Evolutionary conservation across 2,797 vertebrate species (phyloP).

Genomic region (Pogoniulus pusillus): DNA sequence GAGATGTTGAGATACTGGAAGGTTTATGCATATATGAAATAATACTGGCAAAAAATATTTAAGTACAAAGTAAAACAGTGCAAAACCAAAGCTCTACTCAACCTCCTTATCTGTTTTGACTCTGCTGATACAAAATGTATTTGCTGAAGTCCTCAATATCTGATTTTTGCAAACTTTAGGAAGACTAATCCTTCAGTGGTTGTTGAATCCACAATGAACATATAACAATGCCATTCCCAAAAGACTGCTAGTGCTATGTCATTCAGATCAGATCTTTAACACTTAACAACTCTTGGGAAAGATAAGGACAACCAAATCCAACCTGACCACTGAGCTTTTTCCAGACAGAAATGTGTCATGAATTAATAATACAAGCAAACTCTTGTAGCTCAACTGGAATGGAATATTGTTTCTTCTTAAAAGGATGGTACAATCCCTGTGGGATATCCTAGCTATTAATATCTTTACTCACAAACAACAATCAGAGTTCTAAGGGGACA

Average conservation of each 20-base stretch:
- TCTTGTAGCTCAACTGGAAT: constrained; percentile 24
- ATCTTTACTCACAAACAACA: constrained; percentile 4
- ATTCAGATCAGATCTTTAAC: constrained; percentile 53
- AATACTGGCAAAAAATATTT: not conserved
- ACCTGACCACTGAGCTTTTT: not conserved
- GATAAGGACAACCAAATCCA: constrained; percentile 13
- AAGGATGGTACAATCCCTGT: constrained; percentile 6
- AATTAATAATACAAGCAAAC: constrained; percentile 58
- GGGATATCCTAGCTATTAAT: constrained; percentile 25
- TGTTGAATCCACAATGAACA: not conserved
- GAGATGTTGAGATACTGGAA: too few species aligned
- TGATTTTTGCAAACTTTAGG: not conserved
- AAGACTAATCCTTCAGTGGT: not conserved
- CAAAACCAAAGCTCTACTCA: not conserved
- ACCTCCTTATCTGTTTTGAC: not conserved
- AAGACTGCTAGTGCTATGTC: constrained; percentile 19
- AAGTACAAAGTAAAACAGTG: not conserved
- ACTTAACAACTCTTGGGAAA: constrained; percentile 41
- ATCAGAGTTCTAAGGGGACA: not conserved
- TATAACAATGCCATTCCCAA: not conserved
- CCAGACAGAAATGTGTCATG: constrained; percentile 32
- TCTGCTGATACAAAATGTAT: not conserved
- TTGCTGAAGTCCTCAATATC: not conserved
- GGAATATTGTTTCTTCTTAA: constrained; percentile 21
- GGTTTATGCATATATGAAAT: not conserved